Conservation (phyloP, 2,113 vertebrate species). For the Tretioscincus oriximinensis region DNA sequence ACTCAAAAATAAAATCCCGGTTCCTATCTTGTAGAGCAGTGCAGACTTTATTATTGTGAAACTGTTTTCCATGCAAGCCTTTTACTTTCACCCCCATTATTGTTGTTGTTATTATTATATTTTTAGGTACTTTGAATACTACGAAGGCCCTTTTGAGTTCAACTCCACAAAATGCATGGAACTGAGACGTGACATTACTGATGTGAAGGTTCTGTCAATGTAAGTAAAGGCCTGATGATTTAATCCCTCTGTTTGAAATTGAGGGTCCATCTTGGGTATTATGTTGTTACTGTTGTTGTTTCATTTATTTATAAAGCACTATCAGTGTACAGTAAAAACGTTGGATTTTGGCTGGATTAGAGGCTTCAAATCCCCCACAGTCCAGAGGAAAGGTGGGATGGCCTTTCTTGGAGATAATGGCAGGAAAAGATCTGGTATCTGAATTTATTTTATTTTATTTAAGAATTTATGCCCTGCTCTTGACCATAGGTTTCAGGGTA, state of each 20-base stretch:
- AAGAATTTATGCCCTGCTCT: too few relatives aligned
- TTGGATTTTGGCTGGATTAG: not conserved
- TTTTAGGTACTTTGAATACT: conserved; percentile 92
- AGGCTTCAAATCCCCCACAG: not conserved
- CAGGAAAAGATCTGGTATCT: not conserved
- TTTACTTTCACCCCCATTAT: not conserved
- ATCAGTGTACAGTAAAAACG: too few relatives aligned
- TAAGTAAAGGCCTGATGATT: conserved; percentile 74
- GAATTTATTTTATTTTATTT: too few relatives aligned
- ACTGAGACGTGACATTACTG: conserved; percentile 90
- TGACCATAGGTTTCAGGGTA: too few relatives aligned
- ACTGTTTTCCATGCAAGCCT: too few relatives aligned
- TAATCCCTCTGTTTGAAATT: not conserved
- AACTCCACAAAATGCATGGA: conserved; percentile 94
- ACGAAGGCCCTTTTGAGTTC: conserved; percentile 87
- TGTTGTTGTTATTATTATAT: conserved; percentile 8
- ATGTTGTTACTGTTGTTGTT: not conserved
- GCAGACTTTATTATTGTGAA: too few relatives aligned
- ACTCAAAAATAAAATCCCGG: too few relatives aligned
- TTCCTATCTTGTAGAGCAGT: too few relatives aligned
- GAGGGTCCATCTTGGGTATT: too few relatives aligned
- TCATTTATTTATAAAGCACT: too few relatives aligned
- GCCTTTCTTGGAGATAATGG: not conserved
- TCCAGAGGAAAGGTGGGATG: not conserved
- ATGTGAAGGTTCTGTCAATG: conserved; percentile 95